Conservation (phyloP, 2,113 vertebrate genomes). For the Ibidorhyncha struthersii region DNA sequence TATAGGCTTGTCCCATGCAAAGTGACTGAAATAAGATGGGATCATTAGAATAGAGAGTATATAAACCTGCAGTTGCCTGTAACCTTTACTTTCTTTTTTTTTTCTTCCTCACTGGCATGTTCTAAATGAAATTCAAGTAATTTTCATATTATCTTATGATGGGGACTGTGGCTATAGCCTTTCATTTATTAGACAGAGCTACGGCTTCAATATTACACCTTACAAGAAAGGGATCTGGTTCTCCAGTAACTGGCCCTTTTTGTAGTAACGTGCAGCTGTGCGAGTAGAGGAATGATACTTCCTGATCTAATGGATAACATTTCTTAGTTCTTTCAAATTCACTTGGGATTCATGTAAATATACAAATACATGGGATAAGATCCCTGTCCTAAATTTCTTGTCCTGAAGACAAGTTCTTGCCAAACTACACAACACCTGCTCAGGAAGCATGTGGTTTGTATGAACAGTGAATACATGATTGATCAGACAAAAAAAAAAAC, state of each 20-base stretch:
- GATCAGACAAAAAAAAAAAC: background rate
- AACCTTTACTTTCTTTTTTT: background rate
- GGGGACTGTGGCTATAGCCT: background rate
- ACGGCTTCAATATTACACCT: background rate
- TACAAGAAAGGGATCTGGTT: background rate
- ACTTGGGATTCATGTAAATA: background rate
- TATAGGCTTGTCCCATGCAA: background rate
- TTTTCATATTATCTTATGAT: background rate
- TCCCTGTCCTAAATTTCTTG: background rate
- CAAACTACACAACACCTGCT: background rate
- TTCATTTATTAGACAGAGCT: background rate
- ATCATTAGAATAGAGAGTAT: background rate
- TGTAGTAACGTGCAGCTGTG: background rate
- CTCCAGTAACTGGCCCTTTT: background rate
- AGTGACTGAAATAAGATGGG: background rate
- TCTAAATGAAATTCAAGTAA: background rate
- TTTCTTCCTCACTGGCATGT: background rate
- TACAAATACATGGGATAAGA: background rate
- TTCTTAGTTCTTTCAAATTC: background rate
- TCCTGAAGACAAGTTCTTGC: background rate
- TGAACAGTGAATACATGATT: background rate
- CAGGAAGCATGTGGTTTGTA: background rate
- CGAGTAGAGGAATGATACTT: background rate
- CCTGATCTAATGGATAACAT: background rate
- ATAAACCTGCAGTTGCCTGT: background rate